Conservation (phyloP, 2,888 invertebrate species). For the Subacronicta megacephala region DNA sequence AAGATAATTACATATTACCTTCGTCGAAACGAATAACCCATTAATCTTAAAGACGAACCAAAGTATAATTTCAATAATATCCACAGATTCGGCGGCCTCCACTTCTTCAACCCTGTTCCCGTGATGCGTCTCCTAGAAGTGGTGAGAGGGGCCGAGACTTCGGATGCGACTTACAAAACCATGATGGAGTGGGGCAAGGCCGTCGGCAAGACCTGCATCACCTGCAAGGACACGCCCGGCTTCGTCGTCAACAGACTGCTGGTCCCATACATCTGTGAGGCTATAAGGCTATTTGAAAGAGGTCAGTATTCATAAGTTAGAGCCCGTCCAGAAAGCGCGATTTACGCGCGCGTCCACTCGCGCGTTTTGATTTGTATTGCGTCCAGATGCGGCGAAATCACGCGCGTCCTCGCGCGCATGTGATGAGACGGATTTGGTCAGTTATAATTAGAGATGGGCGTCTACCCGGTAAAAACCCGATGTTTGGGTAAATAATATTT, state of each 20-base stretch:
- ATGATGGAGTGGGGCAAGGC: slow-evolving; percentile 95
- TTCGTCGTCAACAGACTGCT: slow-evolving; percentile 97
- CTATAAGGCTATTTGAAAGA: slow-evolving; percentile 95
- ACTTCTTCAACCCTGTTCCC: slow-evolving; percentile 98
- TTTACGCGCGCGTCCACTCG: too few species aligned
- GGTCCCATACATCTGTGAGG: slow-evolving; percentile 95
- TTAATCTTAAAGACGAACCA: too few species aligned
- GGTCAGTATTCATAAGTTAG: slow-evolving; percentile 78
- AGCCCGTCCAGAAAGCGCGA: too few species aligned
- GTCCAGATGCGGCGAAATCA: too few species aligned
- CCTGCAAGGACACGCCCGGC: slow-evolving; percentile 97
- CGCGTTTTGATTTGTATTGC: too few species aligned
- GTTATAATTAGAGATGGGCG: too few species aligned
- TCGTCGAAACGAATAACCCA: too few species aligned
- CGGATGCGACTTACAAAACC: slow-evolving; percentile 92
- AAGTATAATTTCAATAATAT: neutral
- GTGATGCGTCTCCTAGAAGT: slow-evolving; percentile 97
- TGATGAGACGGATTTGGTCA: too few species aligned
- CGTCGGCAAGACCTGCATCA: slow-evolving; percentile 95
- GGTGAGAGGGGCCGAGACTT: slow-evolving; percentile 93
- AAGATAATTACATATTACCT: too few species aligned
- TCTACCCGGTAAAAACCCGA: too few species aligned
- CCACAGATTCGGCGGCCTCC: slow-evolving; percentile 93
- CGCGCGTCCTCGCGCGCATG: too few species aligned
- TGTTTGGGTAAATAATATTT: too few species aligned